phyloP scores from a whole-genome alignment of 92 coral and sea anemone genomes.

The Nematostella vectensis region DNA sequence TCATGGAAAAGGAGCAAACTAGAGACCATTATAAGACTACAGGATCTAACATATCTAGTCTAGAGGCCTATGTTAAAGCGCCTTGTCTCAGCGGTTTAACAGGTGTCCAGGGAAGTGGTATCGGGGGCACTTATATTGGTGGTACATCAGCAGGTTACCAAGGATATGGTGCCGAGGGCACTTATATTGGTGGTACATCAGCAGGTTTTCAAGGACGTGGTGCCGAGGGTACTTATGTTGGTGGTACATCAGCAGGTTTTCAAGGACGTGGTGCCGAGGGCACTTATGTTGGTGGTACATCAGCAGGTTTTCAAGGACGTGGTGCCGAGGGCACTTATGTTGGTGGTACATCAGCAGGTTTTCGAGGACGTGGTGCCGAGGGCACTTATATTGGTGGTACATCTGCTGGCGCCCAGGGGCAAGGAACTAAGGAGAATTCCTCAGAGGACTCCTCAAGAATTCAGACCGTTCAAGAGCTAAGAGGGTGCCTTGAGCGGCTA shows the following conservation, averaged over 20 bases:
- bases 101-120: background rate
- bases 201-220: background rate
- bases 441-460: slow-evolving; percentile 9
- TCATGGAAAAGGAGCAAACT: background rate
- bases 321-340: background rate
- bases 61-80: background rate
- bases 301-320: background rate
- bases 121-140: background rate
- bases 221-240: background rate
- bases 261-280: background rate
- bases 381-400: background rate
- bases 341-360: background rate
- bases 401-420: background rate
- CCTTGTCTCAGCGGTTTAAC: no score
- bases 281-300: background rate
- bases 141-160: no score
- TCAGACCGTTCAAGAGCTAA: slow-evolving; percentile 19
- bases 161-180: background rate
- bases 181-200: background rate
- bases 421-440: no score
- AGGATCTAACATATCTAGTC: background rate
- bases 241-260: background rate
- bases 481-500: slow-evolving; percentile 15
- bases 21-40: background rate
- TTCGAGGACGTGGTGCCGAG: background rate